phyloP scores from a whole-genome alignment of 1,140 invertebrate genomes.

The Psix sp. region DNA sequence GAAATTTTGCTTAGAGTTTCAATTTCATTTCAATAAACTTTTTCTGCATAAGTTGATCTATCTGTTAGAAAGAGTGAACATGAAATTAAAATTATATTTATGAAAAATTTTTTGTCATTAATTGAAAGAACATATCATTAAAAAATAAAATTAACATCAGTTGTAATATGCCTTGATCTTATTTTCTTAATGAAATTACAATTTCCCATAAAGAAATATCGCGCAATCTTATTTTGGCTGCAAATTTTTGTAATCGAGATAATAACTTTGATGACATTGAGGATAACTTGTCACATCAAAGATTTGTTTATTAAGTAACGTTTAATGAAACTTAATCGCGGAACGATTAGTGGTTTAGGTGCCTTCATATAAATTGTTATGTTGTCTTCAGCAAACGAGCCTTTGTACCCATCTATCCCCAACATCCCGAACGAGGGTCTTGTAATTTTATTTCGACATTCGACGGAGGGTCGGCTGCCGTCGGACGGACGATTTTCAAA shows the following conservation, averaged over 20 bases:
- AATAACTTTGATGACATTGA: conserved; percentile 16
- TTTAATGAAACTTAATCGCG: conserved; percentile 76
- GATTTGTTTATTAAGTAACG: conserved; percentile 72
- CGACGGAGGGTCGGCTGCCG: conserved; percentile 76
- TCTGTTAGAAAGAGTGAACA: too few relatives aligned
- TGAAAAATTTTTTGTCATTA: too few relatives aligned
- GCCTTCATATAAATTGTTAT: conserved; percentile 72
- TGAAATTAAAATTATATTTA: too few relatives aligned
- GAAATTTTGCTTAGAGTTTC: too few relatives aligned
- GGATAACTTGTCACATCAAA: conserved; percentile 10
- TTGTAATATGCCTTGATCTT: too few relatives aligned
- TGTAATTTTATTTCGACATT: conserved; percentile 77
- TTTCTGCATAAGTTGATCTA: too few relatives aligned
- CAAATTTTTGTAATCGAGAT: conserved; percentile 18
- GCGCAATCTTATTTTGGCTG: too few relatives aligned
- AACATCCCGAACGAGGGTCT: conserved; percentile 69
- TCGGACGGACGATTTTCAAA: conserved; percentile 76
- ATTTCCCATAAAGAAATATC: too few relatives aligned
- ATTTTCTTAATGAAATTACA: too few relatives aligned
- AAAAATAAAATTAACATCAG: too few relatives aligned
- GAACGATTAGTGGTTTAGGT: conserved; percentile 75
- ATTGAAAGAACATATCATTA: too few relatives aligned
- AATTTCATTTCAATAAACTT: too few relatives aligned
- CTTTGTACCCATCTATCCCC: conserved; percentile 69
- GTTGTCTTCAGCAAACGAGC: conserved; percentile 72